These are phyloP conservation scores for Semibalanus balanoides DNA, from an alignment of 1,140 invertebrate genomes.

Conservation along the genomic window DNA sequence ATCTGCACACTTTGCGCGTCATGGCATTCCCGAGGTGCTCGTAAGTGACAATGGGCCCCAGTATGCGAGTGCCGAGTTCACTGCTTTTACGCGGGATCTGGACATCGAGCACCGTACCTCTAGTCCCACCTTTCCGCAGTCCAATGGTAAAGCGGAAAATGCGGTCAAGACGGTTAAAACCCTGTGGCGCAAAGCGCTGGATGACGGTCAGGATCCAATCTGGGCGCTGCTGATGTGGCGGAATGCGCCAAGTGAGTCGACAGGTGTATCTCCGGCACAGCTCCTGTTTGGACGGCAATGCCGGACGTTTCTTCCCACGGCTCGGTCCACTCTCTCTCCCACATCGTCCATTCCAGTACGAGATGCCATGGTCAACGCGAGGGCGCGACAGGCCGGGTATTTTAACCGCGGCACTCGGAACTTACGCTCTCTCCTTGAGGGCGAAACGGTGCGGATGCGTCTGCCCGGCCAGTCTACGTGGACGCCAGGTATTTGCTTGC, in stretches of 20 bases:
- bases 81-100: neutral
- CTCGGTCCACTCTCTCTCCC: neutral
- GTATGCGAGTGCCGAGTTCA: slow-evolving; percentile 13
- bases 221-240: slow-evolving; percentile 1
- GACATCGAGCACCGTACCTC: neutral
- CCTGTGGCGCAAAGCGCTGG: neutral
- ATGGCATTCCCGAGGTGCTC: slow-evolving; percentile 21
- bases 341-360: neutral
- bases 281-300: neutral
- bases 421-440: no score
- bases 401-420: no score
- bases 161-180: neutral
- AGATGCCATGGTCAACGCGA: neutral
- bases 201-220: neutral
- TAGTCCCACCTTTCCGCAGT: neutral
- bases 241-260: neutral
- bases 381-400: no score
- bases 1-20: slow-evolving; percentile 16
- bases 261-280: neutral
- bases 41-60: slow-evolving; percentile 22
- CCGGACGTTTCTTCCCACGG: neutral
- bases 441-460: no score
- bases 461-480: no score
- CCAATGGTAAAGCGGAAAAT: neutral
- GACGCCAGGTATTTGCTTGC: no score